Evolutionary conservation across 1,140 invertebrate species (phyloP), one percentile per base, ranked within the genome.

Genomic region (Drosophila lacertosa): DNA sequence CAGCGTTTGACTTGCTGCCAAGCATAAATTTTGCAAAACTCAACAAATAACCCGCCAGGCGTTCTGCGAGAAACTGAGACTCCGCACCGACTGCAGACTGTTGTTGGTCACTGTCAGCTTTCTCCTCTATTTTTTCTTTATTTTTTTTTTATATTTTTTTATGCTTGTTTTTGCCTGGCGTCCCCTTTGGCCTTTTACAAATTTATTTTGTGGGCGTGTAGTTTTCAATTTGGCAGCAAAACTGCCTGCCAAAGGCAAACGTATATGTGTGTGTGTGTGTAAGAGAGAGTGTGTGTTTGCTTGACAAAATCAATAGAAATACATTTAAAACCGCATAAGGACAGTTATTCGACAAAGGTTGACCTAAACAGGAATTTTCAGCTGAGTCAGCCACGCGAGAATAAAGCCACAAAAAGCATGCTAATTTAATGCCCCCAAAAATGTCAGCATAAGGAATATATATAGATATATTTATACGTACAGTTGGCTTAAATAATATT

Each of bases 21-120:
- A 86, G 81, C 81, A 84, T 86, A 84, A 86, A 84, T 86, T 84
- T 69, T 77, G 72, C 67, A 84, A 80, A 80, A 84, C 81, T 84
- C 80, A 76, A 84, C 80, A 83, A 86, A 84, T 81, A 84, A 70
- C 72, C 73, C 80, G 59, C 11, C 66, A 32, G 71, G 79, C 47
- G 29, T 44, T 51, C 33, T 44, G 13, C 16, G 42, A 16, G 22
- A 35, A 55, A 26, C 40, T 47, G 20, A 24, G 26, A 29, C 40
- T 39, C 2, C 16, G 48, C 45, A 35, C 16, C 48, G 62, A 63
- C 18, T 24, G 29, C 22, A 50, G 45, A 50, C 35, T 64, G 50
- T 48, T 70, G 60, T 74, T 77, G 78, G 78, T 82, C 77, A 63
- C 29, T 82, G 78, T 74, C 78, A 77, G 64, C 50, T 67, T 74